A percentile compares a stretch with the other conserved stretches of the same genome.
Conservation (phyloP, 2,113 vertebrate genomes). For the Abramis brama region DNA sequence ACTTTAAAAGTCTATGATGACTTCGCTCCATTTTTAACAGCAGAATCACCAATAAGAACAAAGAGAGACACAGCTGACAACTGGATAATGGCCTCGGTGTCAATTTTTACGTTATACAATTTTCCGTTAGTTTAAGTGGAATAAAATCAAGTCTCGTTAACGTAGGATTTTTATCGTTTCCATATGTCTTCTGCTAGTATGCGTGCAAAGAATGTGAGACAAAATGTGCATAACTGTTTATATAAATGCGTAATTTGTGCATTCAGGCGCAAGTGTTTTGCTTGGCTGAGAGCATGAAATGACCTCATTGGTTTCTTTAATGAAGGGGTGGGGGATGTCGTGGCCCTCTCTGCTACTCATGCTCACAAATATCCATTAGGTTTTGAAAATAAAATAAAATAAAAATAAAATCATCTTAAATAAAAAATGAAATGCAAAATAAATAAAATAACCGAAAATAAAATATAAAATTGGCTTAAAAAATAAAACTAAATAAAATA, state of each 20-base stretch:
- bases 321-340: background rate
- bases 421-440: background rate
- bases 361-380: background rate
- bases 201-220: background rate
- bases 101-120: background rate
- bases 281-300: conserved; percentile 23
- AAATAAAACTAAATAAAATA: too few species aligned
- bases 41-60: conserved; percentile 36
- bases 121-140: background rate
- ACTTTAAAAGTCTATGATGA: conserved; percentile 30
- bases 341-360: background rate
- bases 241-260: background rate
- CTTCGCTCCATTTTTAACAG: conserved; percentile 24
- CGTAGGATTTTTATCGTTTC: background rate
- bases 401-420: too few species aligned
- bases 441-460: too few species aligned
- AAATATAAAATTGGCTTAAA: too few species aligned
- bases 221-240: conserved; percentile 12
- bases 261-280: background rate
- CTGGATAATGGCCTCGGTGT: background rate
- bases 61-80: background rate
- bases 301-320: conserved; percentile 34
- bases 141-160: background rate
- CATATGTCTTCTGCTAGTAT: background rate
- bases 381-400: background rate